Evolutionary conservation across 2,888 invertebrate species (phyloP).

Genomic region (Brachylomia viminalis): DNA sequence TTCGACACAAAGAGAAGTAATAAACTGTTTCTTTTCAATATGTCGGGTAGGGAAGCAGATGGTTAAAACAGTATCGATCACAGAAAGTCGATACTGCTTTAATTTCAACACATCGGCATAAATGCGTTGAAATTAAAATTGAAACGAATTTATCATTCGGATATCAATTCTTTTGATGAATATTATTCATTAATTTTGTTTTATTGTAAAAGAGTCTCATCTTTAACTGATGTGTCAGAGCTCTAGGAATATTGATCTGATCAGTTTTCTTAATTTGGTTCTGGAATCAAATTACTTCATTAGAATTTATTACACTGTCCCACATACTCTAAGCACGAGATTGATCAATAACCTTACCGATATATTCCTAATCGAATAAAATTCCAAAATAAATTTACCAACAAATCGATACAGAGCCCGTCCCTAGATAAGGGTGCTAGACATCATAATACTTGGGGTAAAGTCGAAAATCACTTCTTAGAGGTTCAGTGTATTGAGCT

Average conservation of each 20-base stretch:
- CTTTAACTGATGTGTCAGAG: background rate
- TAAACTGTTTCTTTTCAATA: conserved; percentile 72
- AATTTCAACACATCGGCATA: conserved; percentile 25
- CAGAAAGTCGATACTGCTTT: conserved; percentile 33
- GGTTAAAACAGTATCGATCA: conserved; percentile 65
- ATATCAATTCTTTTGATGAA: conserved; percentile 8
- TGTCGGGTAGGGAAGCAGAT: conserved; percentile 54
- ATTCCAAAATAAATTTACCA: background rate
- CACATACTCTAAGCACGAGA: background rate
- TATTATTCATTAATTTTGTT: conserved; percentile 6
- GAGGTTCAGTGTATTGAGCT: conserved; percentile 70
- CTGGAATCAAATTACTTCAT: background rate
- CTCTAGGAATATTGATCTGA: background rate
- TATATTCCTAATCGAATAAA: background rate
- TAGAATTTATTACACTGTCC: background rate
- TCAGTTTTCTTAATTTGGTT: background rate
- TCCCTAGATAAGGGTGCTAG: conserved; percentile 51
- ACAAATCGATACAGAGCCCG: conserved; percentile 35
- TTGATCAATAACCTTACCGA: background rate
- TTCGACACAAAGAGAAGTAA: conserved; percentile 69
- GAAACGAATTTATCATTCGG: conserved; percentile 14
- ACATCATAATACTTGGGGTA: conserved; percentile 72
- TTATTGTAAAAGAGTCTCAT: background rate
- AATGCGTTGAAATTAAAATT: conserved; percentile 23
- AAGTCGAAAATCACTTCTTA: conserved; percentile 76